phyloP scores from a whole-genome alignment of 92 coral and sea anemone genomes.

The Zoanthus sansibaricus region DNA sequence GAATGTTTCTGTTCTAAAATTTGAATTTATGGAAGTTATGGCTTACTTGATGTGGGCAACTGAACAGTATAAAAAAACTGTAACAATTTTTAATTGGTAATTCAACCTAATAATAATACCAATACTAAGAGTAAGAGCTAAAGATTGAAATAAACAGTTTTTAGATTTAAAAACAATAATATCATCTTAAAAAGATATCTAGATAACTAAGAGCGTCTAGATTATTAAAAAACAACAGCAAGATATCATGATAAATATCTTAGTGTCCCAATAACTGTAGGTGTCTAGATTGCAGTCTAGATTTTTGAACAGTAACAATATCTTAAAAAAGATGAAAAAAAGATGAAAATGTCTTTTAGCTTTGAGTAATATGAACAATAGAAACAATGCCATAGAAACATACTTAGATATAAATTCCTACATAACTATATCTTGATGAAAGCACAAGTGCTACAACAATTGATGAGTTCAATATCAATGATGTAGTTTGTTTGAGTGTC shows the following conservation, averaged over 20 bases:
- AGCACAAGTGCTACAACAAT: constrained; percentile 6
- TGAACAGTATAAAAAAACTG: constrained; percentile 24
- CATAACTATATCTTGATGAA: constrained; percentile 4
- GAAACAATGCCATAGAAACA: constrained; percentile 26
- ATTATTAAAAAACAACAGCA: constrained; percentile 14
- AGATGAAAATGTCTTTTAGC: constrained; percentile 6
- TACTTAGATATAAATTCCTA: constrained; percentile 5
- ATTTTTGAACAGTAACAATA: constrained; percentile 8
- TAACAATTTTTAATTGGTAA: constrained; percentile 21
- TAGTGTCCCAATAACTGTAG: constrained; percentile 6
- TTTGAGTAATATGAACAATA: neutral
- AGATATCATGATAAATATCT: neutral
- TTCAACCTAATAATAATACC: constrained; percentile 14
- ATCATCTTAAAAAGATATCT: constrained; percentile 24
- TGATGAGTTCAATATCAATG: constrained; percentile 56
- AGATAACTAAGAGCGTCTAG: constrained; percentile 22
- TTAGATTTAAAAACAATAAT: constrained; percentile 22
- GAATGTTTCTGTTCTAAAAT: neutral
- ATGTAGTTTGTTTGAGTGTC: constrained; percentile 66
- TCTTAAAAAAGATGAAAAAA: neutral
- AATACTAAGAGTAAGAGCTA: neutral
- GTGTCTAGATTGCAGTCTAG: constrained; percentile 7
- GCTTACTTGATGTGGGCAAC: constrained; percentile 17
- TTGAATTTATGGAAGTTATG: constrained; percentile 28
- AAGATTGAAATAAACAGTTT: constrained; percentile 26